Conservation (phyloP, 2,797 vertebrate genomes). For the Pangasius djambal region DNA sequence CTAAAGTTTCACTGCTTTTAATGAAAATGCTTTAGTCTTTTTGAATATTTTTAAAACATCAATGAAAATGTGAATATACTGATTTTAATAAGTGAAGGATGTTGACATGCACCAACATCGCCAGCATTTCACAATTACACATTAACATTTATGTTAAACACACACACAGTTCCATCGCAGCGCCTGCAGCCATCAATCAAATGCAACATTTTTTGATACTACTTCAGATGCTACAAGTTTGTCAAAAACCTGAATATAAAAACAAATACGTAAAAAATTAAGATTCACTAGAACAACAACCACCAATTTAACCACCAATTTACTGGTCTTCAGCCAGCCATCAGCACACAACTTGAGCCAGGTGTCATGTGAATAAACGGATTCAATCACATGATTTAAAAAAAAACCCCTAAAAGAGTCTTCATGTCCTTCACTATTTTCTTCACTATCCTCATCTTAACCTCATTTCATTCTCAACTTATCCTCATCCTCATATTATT, state of each 20-base stretch:
- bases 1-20: neutral
- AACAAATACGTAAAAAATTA: neutral
- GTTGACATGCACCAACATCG: neutral
- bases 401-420: neutral
- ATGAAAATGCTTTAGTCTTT: neutral
- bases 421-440: neutral
- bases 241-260: neutral
- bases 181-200: no score
- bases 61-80: neutral
- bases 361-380: neutral
- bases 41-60: neutral
- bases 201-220: neutral
- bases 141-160: neutral
- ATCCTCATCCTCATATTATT: neutral
- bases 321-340: neutral
- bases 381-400: neutral
- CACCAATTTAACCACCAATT: neutral
- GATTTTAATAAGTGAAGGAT: neutral
- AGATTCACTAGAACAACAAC: neutral
- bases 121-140: neutral
- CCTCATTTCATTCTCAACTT: neutral
- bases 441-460: neutral
- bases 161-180: neutral
- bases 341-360: neutral
- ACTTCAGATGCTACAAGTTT: neutral